Percentiles rank a stretch among this genome's conserved stretches.
These are phyloP conservation scores for Polymixis lichenea DNA, from an alignment of 2,888 invertebrate genomes.

Conservation along the genomic window DNA sequence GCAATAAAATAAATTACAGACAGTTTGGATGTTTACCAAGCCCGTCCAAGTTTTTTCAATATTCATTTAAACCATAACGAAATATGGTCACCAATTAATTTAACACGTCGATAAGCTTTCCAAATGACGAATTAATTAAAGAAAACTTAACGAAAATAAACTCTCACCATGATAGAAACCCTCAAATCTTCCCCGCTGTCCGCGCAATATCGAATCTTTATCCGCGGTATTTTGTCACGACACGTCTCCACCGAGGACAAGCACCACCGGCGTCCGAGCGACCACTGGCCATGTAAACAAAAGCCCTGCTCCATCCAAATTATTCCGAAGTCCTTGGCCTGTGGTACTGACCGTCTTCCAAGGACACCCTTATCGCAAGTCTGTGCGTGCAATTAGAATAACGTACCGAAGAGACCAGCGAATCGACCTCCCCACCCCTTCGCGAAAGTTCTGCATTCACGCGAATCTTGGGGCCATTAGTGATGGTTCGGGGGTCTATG, in stretches of 20 bases:
- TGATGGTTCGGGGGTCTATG: conserved; percentile 68
- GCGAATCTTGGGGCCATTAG: conserved; percentile 59
- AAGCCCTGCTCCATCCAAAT: conserved; percentile 78
- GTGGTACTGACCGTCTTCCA: conserved; percentile 84
- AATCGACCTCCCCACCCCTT: conserved; percentile 69
- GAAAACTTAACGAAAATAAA: conserved; percentile 10
- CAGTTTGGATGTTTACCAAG: background rate
- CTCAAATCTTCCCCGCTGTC: conserved; percentile 84
- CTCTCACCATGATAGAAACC: conserved; percentile 84
- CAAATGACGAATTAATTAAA: background rate
- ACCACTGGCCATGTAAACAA: conserved; percentile 84
- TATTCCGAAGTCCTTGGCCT: conserved; percentile 85
- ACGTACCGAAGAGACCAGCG: conserved; percentile 70
- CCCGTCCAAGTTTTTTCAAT: background rate
- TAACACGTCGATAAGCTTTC: background rate
- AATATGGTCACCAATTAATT: background rate
- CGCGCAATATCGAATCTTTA: conserved; percentile 83
- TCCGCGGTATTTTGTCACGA: conserved; percentile 81
- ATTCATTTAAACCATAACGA: background rate
- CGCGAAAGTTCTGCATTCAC: conserved; percentile 69
- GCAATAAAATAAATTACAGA: conserved; percentile 8
- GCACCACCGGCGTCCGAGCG: conserved; percentile 73
- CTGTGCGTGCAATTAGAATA: conserved; percentile 84
- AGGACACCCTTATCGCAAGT: conserved; percentile 83
- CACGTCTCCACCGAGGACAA: conserved; percentile 68